Percentiles rank a stretch among this genome's conserved stretches.
Conservation (phyloP, 2,888 invertebrate species). For the Escarpia spicata region DNA sequence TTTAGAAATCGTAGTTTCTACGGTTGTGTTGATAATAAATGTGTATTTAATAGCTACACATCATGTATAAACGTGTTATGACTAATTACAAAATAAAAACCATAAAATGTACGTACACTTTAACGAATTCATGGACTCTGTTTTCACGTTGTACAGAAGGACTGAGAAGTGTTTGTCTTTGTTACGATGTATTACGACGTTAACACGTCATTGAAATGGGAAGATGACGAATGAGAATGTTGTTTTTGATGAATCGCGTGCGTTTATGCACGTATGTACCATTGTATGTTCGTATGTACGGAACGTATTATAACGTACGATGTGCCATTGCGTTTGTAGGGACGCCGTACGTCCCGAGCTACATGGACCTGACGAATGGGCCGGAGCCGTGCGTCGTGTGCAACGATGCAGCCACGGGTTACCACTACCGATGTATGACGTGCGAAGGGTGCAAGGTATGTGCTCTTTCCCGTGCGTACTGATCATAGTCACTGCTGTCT, state of each 20-base stretch:
- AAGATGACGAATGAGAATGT: too few species aligned
- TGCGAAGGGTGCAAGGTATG: conserved; percentile 68
- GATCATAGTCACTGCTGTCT: not conserved
- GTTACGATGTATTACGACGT: too few species aligned
- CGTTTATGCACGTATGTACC: conserved; percentile 18
- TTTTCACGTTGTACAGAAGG: too few species aligned
- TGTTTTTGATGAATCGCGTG: too few species aligned
- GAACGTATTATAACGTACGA: not conserved
- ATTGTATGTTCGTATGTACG: conserved; percentile 24
- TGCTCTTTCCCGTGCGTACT: not conserved
- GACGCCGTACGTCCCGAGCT: conserved; percentile 62
- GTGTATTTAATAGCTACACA: conserved; percentile 18
- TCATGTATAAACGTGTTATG: too few species aligned
- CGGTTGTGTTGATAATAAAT: not conserved
- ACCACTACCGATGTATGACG: conserved; percentile 66
- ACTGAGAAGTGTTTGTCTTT: too few species aligned
- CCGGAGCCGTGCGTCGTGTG: conserved; percentile 67
- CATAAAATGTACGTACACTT: too few species aligned
- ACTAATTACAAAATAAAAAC: too few species aligned
- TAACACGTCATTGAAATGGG: too few species aligned
- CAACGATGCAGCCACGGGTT: conserved; percentile 66
- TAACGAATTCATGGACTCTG: too few species aligned
- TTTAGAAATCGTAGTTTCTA: not conserved
- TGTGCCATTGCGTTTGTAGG: conserved; percentile 42
- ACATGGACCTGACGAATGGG: conserved; percentile 61